These are phyloP conservation scores for Drosophila carrolli DNA, from an alignment of 1,140 invertebrate species.

Conservation along the genomic window DNA sequence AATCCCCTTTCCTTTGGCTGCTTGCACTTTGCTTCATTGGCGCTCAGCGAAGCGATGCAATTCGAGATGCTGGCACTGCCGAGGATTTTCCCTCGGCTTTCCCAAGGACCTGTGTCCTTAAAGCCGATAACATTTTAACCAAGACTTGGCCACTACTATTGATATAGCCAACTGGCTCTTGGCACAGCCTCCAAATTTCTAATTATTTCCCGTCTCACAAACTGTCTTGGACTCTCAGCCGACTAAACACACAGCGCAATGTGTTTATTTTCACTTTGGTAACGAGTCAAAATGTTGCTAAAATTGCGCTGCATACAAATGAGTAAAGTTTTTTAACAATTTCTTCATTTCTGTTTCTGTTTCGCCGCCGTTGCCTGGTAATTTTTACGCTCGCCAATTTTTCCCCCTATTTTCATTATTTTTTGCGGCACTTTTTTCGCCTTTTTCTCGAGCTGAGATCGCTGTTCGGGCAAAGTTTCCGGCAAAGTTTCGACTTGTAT, in stretches of 20 bases:
- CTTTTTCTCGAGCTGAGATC: constrained; percentile 15
- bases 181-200: constrained; percentile 21
- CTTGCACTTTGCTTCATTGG: constrained; percentile 53
- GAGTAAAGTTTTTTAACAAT: constrained; percentile 81
- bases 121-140: constrained; percentile 12
- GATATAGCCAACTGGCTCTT: constrained; percentile 17
- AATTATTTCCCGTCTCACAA: constrained; percentile 41
- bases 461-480: constrained; percentile 60
- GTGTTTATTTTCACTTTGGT: constrained; percentile 68
- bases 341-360: constrained; percentile 59
- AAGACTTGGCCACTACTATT: constrained; percentile 21
- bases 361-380: constrained; percentile 58
- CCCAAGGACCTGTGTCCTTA: not conserved
- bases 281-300: constrained; percentile 81
- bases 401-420: constrained; percentile 29
- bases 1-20: constrained; percentile 12
- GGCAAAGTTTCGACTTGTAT: constrained; percentile 78
- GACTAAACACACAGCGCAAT: constrained; percentile 17
- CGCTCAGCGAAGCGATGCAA: constrained; percentile 41
- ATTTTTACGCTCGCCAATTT: constrained; percentile 58
- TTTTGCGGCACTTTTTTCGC: constrained; percentile 24
- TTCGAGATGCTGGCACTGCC: not conserved
- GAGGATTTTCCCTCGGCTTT: not conserved
- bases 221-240: not conserved
- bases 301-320: constrained; percentile 83